Conservation (phyloP, 2,888 invertebrate genomes). For the Lapara coniferarum region DNA sequence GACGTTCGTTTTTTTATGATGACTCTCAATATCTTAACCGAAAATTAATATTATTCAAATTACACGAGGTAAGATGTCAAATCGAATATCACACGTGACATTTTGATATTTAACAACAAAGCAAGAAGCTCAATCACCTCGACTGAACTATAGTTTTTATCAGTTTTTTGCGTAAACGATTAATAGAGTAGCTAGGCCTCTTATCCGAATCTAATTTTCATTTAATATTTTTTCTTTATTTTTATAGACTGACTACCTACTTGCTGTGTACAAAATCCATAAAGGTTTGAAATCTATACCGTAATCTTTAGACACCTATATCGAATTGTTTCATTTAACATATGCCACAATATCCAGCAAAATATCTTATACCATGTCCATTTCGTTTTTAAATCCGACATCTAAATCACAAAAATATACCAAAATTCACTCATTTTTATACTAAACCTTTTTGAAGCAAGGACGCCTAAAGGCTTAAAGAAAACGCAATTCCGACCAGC, state of each 20-base stretch:
- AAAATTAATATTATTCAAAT: constrained; percentile 57
- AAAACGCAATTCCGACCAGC: constrained; percentile 60
- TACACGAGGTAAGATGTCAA: constrained; percentile 31
- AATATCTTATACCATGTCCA: neutral
- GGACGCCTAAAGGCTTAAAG: constrained; percentile 46
- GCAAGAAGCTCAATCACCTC: neutral
- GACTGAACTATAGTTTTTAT: neutral
- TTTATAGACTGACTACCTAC: neutral
- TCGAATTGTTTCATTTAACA: neutral
- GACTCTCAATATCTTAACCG: constrained; percentile 63
- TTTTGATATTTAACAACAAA: neutral
- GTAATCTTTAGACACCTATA: too few relatives aligned
- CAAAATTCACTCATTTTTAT: neutral
- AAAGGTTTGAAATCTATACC: too few relatives aligned
- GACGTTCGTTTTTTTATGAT: constrained; percentile 46
- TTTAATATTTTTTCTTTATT: neutral
- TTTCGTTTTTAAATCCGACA: too few relatives aligned
- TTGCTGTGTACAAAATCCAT: too few relatives aligned
- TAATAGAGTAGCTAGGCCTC: neutral
- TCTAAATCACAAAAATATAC: neutral
- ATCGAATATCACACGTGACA: neutral
- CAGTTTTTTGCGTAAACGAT: neutral
- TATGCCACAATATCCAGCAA: neutral
- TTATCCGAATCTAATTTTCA: neutral
- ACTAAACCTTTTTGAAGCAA: neutral